phyloP scores from a whole-genome alignment of 1,140 invertebrate species.

The Drosophila parvula region DNA sequence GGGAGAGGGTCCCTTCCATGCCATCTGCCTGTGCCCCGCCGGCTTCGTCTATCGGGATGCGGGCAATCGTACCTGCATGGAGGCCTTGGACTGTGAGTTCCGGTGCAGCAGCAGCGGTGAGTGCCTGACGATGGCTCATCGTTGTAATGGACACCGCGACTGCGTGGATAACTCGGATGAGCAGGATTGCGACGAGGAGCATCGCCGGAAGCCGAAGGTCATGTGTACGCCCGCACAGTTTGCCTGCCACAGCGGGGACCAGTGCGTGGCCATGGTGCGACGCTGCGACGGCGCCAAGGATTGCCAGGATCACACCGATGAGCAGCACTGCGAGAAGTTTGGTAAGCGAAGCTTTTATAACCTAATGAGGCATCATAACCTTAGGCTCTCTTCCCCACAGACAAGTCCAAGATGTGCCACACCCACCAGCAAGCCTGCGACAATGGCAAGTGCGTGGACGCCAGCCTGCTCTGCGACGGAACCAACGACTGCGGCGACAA shows the following conservation, averaged over 20 bases:
- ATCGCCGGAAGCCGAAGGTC: constrained; percentile 60
- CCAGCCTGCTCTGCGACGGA: constrained; percentile 87
- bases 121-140: constrained; percentile 87
- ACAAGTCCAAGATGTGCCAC: constrained; percentile 83
- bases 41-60: constrained; percentile 84
- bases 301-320: constrained; percentile 91
- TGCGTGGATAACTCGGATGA: constrained; percentile 89
- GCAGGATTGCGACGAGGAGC: constrained; percentile 85
- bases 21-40: constrained; percentile 87
- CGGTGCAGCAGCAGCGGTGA: constrained; percentile 86
- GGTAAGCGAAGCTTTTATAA: constrained; percentile 52
- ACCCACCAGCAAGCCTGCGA: constrained; percentile 92
- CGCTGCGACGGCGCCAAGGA: constrained; percentile 91
- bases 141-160: constrained; percentile 89
- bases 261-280: constrained; percentile 84
- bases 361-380: no score
- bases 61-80: constrained; percentile 85
- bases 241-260: constrained; percentile 85
- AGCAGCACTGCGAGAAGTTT: constrained; percentile 86
- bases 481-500: constrained; percentile 87
- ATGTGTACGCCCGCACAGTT: constrained; percentile 86
- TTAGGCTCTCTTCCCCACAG: constrained; percentile 27
- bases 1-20: constrained; percentile 52
- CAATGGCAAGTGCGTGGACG: constrained; percentile 90
- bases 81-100: constrained; percentile 84